Evolutionary conservation across 1,140 invertebrate species (phyloP).

Genomic region (Drosophila funebris): DNA sequence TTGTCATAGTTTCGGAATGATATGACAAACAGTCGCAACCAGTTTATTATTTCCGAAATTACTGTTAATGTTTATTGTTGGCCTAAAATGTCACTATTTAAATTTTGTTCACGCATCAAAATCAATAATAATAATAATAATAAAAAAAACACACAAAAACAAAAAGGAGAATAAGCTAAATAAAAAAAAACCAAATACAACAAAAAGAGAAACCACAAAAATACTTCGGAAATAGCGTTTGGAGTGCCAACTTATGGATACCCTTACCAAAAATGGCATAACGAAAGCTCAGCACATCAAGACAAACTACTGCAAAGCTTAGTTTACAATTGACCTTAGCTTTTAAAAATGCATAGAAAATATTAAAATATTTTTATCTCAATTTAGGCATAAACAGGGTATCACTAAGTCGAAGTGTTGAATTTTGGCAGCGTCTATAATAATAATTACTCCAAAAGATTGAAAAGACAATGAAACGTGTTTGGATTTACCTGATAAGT

Average conservation of each 20-base stretch:
- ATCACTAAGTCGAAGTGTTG: neutral
- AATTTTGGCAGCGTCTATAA: slow-evolving; percentile 12
- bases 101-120: slow-evolving; percentile 78
- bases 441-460: slow-evolving; percentile 75
- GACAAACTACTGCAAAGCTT: neutral
- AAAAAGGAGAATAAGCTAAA: slow-evolving; percentile 38
- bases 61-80: slow-evolving; percentile 79
- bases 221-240: neutral
- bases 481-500: slow-evolving; percentile 67
- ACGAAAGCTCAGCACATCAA: slow-evolving; percentile 1
- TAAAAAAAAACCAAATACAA: slow-evolving; percentile 56
- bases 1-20: slow-evolving; percentile 55
- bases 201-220: slow-evolving; percentile 65
- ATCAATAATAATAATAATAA: slow-evolving; percentile 69
- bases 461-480: slow-evolving; percentile 76
- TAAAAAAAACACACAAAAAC: slow-evolving; percentile 24
- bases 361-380: slow-evolving; percentile 1
- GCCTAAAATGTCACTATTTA: slow-evolving; percentile 79
- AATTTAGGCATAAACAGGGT: neutral
- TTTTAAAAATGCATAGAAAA: neutral
- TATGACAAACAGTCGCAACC: slow-evolving; percentile 74
- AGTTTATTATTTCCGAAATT: slow-evolving; percentile 82
- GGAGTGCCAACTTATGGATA: slow-evolving; percentile 33
- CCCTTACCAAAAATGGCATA: slow-evolving; percentile 33
- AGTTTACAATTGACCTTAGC: neutral